Conservation (phyloP, 2,888 invertebrate genomes). For the Embidobia sp. region DNA sequence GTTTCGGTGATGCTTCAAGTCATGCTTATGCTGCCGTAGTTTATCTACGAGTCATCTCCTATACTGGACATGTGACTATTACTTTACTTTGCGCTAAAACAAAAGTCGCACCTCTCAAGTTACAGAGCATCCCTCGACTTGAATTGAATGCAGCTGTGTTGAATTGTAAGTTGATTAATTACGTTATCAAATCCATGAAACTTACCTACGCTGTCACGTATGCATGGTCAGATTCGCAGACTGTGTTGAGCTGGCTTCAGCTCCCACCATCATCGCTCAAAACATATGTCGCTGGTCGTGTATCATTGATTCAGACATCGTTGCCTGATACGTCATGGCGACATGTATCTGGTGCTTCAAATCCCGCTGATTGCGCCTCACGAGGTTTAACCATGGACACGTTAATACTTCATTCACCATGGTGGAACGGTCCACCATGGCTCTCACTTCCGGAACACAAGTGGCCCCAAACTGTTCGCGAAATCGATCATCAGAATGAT, state of each 20-base stretch:
- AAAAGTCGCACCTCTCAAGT: slow-evolving; percentile 5
- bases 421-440: slow-evolving; percentile 15
- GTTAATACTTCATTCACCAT: neutral
- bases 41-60: neutral
- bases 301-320: neutral
- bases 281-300: slow-evolving; percentile 2
- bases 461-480: too few relatives aligned
- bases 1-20: slow-evolving; percentile 19
- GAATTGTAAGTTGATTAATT: neutral
- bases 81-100: slow-evolving; percentile 2
- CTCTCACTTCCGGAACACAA: neutral
- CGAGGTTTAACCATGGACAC: neutral
- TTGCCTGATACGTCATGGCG: neutral
- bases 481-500: too few relatives aligned
- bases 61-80: neutral
- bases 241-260: neutral
- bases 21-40: neutral
- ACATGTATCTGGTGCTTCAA: neutral
- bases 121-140: neutral
- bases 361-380: slow-evolving; percentile 16
- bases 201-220: too few relatives aligned
- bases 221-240: slow-evolving; percentile 18
- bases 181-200: too few relatives aligned
- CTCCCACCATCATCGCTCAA: neutral
- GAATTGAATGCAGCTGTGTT: neutral